A percentile compares a stretch with the other conserved stretches of the same genome.
phyloP scores from a whole-genome alignment of 2,113 vertebrate genomes.

The Felis catus region F.catus_Fca126_mat1.0 CM031419.1:7217501-7218000 shows the following conservation, averaged over 20 bases:
- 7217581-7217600: no score
- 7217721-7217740: fast-evolving
- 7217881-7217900: not conserved
- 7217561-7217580: no score
- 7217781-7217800: not conserved
- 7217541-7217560: no score
- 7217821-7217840: not conserved
- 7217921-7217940: not conserved
- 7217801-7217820: not conserved
- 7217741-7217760: not conserved
- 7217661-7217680: no score
- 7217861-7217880: not conserved
- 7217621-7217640: no score
- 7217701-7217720: fast-evolving
- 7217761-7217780: not conserved
- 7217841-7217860: not conserved
- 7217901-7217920: not conserved
- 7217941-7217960: not conserved
- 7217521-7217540: no score
- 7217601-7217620: no score
- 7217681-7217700: no score
- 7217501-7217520: no score
- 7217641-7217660: no score
- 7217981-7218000: not conserved
- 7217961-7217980: not conserved